phyloP scores from a whole-genome alignment of 2,797 vertebrate genomes.

The Macroramphosus scolopax region DNA sequence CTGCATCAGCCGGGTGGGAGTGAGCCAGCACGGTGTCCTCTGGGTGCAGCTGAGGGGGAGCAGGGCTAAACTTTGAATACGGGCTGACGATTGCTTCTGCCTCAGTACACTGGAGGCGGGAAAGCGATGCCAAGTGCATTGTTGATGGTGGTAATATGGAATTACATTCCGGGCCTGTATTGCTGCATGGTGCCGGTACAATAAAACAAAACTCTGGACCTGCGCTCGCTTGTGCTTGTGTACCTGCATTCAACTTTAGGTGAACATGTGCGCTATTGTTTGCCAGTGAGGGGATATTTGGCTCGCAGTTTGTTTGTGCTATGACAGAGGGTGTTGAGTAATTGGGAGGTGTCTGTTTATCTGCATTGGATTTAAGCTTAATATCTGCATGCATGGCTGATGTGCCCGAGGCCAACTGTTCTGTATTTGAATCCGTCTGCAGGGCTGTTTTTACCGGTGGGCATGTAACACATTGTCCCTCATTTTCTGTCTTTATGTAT shows the following conservation, averaged over 20 bases:
- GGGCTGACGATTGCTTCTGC: slow-evolving; percentile 27
- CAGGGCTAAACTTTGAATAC: slow-evolving; percentile 26
- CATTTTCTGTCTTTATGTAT: slow-evolving; percentile 29
- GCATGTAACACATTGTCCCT: slow-evolving; percentile 39
- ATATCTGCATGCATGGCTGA: slow-evolving; percentile 39
- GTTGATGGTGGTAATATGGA: slow-evolving; percentile 39
- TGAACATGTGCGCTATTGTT: slow-evolving; percentile 7
- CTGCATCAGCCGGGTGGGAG: slow-evolving; percentile 65
- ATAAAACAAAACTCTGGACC: slow-evolving; percentile 22
- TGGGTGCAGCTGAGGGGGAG: slow-evolving; percentile 30
- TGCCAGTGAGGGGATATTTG: slow-evolving; percentile 12
- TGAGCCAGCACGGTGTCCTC: slow-evolving; percentile 54
- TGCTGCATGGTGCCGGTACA: slow-evolving; percentile 4
- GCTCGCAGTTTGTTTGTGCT: slow-evolving; percentile 33
- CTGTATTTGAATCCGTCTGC: slow-evolving; percentile 41
- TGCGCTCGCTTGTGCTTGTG: slow-evolving; percentile 20
- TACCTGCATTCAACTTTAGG: background rate
- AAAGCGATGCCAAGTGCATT: slow-evolving; percentile 31
- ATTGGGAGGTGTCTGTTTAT: slow-evolving; percentile 34
- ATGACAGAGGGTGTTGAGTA: slow-evolving; percentile 15
- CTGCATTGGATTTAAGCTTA: slow-evolving; percentile 32
- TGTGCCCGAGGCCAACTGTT: slow-evolving; percentile 36
- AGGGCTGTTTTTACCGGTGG: slow-evolving; percentile 35
- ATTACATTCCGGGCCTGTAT: slow-evolving; percentile 28
- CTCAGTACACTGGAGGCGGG: slow-evolving; percentile 25